Base-by-base conservation (phyloP, 2,797 vertebrate species). In the Nannoperca obscura region DNA sequence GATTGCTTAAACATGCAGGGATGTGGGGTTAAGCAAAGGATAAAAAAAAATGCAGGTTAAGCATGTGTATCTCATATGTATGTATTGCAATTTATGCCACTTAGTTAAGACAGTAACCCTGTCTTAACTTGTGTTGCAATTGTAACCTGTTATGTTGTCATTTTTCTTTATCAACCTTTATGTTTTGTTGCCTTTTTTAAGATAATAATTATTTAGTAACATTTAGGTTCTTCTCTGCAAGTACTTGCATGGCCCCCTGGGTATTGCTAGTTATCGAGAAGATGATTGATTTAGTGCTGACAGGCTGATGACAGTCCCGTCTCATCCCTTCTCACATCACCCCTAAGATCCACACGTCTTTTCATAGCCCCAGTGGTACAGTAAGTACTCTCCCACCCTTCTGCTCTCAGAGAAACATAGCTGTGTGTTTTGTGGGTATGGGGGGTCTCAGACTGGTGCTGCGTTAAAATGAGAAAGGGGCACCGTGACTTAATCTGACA, bases 401-500 rank as follows among this genome's bases (percentile, higher is more conserved):
- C 67, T 80, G 63, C 83, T 87, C 76, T 75, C 70, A 66, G 44
- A 75, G 80, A 80, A 85, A 68, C 83, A 81, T 82, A 80, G 82
- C 81, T 61, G 81, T 77, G 78, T 80, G 80, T 78, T 86, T 34
- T 77, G 71, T 74, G 79, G 68, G 72, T 85, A 72, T 76, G 82
- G 87, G 87, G 82, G 85, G 89, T 89, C 85, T 83, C 84, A 80
- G 88, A 74, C 85, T 87, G 86, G 86, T 87, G 89, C 88, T 87
- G 89, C 76, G 89, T 90, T 89, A 86, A 92, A 91, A 92, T 91
- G 90, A 91, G 85, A 90, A 92, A 89, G 90, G 91, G 88, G 90
- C 88, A 91, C 88, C 88, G 83, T 89, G 92, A 91, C 94, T 94
- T 95, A 94, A 95, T 95, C 91, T 94, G 93, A 93, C 93, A 92